A percentile compares a stretch with the other conserved stretches of the same genome.
These are phyloP conservation scores for Acomys russatus DNA, from an alignment of 2,797 vertebrate species.

Conservation along the genomic window DNA sequence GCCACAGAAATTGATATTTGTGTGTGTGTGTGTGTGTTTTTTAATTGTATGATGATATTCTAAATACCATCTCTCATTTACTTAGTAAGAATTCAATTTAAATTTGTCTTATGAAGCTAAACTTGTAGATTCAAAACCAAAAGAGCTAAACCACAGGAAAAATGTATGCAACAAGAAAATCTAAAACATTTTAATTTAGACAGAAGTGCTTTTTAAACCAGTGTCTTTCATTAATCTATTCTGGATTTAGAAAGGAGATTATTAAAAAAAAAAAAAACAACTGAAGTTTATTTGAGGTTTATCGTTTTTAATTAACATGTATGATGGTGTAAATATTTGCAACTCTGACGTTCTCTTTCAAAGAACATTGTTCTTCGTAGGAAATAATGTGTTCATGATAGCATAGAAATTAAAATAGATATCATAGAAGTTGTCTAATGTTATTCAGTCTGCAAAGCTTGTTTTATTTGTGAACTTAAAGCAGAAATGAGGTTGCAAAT, in stretches of 20 bases:
- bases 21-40: background rate
- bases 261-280: constrained; percentile 3
- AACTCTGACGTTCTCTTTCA: constrained; percentile 31
- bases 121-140: constrained; percentile 20
- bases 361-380: constrained; percentile 42
- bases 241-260: constrained; percentile 45
- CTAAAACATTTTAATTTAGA: constrained; percentile 57
- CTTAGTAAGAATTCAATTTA: constrained; percentile 57
- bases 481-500: constrained; percentile 51
- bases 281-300: constrained; percentile 50
- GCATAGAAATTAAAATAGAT: background rate
- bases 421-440: background rate
- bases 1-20: background rate
- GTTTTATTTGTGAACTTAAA: constrained; percentile 56
- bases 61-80: background rate
- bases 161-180: background rate
- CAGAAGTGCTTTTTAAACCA: constrained; percentile 60
- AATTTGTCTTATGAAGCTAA: constrained; percentile 32
- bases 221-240: constrained; percentile 40
- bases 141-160: background rate
- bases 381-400: constrained; percentile 44
- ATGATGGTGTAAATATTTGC: background rate
- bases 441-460: constrained; percentile 2
- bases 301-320: background rate
- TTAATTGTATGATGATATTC: constrained; percentile 39